A percentile compares a stretch with the other conserved stretches of the same genome.
Evolutionary conservation across 2,113 vertebrate species (phyloP).

Genomic region (Chloroceryle aenea): DNA sequence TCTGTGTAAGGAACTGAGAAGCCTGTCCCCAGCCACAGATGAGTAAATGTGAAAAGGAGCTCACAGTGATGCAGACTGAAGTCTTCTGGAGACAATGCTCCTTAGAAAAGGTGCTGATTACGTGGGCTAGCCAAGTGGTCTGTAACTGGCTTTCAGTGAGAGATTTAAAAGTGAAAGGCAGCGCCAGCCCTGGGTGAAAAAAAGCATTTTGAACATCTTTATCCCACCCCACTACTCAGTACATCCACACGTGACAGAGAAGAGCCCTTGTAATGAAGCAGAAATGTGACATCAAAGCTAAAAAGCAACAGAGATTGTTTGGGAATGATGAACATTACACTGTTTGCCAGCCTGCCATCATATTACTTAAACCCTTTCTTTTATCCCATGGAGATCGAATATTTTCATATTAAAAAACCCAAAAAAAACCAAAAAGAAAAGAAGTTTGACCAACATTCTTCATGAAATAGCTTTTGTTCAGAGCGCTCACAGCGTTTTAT

Average conservation of each 20-base stretch:
- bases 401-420: background rate
- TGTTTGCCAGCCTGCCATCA: background rate
- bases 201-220: background rate
- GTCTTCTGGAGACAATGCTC: background rate
- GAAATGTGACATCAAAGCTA: conserved; percentile 32
- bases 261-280: background rate
- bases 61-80: background rate
- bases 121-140: background rate
- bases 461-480: background rate
- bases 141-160: background rate
- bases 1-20: background rate
- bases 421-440: background rate
- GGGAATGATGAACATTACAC: background rate
- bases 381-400: background rate
- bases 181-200: background rate
- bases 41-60: background rate
- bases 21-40: background rate
- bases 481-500: background rate
- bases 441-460: background rate
- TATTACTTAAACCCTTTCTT: conserved; percentile 13
- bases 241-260: background rate
- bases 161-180: conserved; percentile 46
- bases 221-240: conserved; percentile 10
- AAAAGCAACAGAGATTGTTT: conserved; percentile 14
- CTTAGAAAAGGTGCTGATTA: conserved; percentile 39